Percentiles rank a stretch among this genome's conserved stretches.
Evolutionary conservation across 2,113 vertebrate species (phyloP).

Genomic region (Paraplagusia blochii): DNA sequence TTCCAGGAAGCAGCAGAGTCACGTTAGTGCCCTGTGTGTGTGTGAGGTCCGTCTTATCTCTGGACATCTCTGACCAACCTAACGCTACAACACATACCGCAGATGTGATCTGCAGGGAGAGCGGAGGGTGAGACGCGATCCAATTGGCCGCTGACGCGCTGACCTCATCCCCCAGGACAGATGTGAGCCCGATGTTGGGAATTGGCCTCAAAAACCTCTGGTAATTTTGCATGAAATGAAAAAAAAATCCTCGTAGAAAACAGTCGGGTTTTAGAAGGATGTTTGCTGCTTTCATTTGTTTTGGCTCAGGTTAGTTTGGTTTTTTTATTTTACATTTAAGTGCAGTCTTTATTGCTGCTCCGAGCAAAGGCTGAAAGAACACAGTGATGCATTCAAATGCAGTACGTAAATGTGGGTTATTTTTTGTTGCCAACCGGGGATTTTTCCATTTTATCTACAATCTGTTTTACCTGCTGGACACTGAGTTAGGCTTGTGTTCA

Average conservation of each 20-base stretch:
- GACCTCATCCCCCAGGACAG: too few species aligned
- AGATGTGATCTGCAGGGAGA: too few species aligned
- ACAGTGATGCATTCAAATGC: constrained; percentile 4
- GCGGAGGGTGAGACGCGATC: too few species aligned
- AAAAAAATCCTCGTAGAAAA: background rate
- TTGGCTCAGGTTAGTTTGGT: background rate
- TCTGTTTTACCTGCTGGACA: background rate
- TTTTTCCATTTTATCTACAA: background rate
- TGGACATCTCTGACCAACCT: too few species aligned
- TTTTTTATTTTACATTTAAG: background rate
- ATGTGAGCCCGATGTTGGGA: background rate
- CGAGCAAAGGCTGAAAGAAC: background rate
- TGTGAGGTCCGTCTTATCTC: background rate
- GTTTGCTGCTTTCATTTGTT: too few species aligned
- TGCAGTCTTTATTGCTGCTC: background rate
- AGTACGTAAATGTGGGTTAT: background rate
- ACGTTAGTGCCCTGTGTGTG: constrained; percentile 2
- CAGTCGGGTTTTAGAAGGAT: background rate
- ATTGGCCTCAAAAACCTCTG: too few species aligned
- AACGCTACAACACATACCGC: too few species aligned
- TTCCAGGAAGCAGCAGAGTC: constrained; percentile 6
- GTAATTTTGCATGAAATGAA: too few species aligned
- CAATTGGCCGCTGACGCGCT: background rate
- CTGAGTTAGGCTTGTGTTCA: background rate
- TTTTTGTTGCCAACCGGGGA: background rate